phyloP scores from a whole-genome alignment of 2,113 vertebrate species.

The Arizona elegans region DNA sequence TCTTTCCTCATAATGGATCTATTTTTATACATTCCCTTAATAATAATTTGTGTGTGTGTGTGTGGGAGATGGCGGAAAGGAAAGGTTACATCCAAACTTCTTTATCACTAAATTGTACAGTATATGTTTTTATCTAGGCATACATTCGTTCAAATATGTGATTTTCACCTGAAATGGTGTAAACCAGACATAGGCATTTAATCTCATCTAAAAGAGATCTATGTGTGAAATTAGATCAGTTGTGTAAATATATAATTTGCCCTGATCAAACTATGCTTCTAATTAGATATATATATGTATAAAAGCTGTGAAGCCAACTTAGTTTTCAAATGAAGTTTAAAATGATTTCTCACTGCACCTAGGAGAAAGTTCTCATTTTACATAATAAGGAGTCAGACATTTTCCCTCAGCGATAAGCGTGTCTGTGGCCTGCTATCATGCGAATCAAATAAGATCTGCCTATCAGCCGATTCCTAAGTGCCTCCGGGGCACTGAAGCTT shows the following conservation, averaged over 20 bases:
- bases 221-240: no score
- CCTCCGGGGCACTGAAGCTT: slow-evolving; percentile 6
- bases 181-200: background rate
- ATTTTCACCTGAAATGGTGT: background rate
- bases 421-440: background rate
- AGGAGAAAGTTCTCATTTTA: background rate
- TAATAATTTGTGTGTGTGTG: no score
- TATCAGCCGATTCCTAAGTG: background rate
- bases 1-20: no score
- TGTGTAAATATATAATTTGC: no score
- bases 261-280: background rate
- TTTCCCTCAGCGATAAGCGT: background rate
- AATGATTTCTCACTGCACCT: background rate
- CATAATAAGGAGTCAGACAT: background rate
- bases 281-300: background rate
- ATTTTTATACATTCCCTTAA: no score
- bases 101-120: background rate
- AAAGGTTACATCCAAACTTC: no score
- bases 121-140: background rate
- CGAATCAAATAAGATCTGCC: background rate
- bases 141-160: background rate
- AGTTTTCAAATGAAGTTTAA: background rate
- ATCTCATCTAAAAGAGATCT: background rate
- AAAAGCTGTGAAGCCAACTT: background rate
- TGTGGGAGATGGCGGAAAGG: no score